Evolutionary conservation across 2,113 vertebrate genomes (phyloP), one percentile per base, ranked within the genome.

Genomic region (Synodontis membranacea): DNA sequence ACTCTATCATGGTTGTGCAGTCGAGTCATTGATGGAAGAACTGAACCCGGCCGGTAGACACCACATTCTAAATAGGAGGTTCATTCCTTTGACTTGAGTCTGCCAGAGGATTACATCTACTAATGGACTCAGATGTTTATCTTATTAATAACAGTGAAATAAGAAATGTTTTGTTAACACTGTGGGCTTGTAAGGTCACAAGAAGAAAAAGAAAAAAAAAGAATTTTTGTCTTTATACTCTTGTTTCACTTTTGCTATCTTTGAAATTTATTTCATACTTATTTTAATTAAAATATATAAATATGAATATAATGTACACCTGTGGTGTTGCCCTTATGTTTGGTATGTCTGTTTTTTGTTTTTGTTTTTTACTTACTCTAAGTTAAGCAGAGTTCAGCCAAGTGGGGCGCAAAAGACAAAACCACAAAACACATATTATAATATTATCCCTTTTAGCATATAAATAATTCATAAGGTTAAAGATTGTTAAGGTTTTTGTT

Each of bases 231-330:
- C 88, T 93, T 94, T 93, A 82, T 95, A 93, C 88, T 90, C 91
- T 90, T 90, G 78, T 92, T 91, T 89, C 83, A 89, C 91, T 89
- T 91, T 90, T 91, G 83, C 64, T 85, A 90, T 88, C 78, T 91
- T 89, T 91, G 76, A 86, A 83, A 88, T 50, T 82, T 86, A 86
- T 93, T 93, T 93, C 82, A 83, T 89, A 93, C 91, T 84, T 92
- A 91, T 91, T 93, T 93, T 90, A 94, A 94, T 94, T 94, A 94
- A 94, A 93, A 90, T 91, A 80, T 89, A 90, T 83, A 74, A 50
- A 85, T 84, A 83, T 46, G 89, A 48, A 84, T 84, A 54, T 87
- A 42, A 17, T 90, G 64, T 64, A 80, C 86, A 85, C 37, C 42
- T 37, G 62, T 84, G 37, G 15, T 28, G n/a, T 34, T 66, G n/a